A percentile compares a stretch with the other conserved stretches of the same genome.
These are phyloP conservation scores for Sebastes hubbsi DNA, from an alignment of 2,797 vertebrate species.

Conservation along the genomic window DNA sequence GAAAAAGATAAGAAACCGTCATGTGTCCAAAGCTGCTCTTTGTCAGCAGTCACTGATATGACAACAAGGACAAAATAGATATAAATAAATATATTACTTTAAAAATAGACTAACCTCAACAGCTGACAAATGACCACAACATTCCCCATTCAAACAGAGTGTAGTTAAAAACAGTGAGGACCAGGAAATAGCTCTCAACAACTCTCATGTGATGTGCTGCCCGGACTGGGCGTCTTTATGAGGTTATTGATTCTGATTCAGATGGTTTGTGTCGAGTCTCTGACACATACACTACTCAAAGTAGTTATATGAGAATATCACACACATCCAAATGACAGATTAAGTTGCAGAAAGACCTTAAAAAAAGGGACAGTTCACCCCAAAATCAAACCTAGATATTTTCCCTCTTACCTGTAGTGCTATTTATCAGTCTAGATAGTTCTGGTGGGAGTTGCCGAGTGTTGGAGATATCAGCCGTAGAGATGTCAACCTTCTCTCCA, in stretches of 20 bases:
- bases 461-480: too few relatives aligned
- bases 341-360: neutral
- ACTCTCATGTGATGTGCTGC: neutral
- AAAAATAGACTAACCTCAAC: neutral
- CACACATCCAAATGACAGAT: neutral
- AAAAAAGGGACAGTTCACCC: neutral
- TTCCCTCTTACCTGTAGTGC: neutral
- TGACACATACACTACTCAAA: neutral
- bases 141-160: neutral
- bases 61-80: neutral
- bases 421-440: neutral
- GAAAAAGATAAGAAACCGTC: too few relatives aligned
- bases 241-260: neutral
- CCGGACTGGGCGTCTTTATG: neutral
- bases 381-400: neutral
- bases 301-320: neutral
- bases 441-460: neutral
- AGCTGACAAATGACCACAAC: constrained; percentile 11
- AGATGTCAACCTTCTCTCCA: neutral
- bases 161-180: constrained; percentile 1
- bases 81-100: neutral
- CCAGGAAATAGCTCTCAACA: constrained; percentile 4
- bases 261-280: neutral
- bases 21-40: too few relatives aligned
- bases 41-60: too few relatives aligned